Percentiles rank a stretch among this genome's conserved stretches.
These are phyloP conservation scores for Isurus oxyrinchus DNA, from an alignment of 2,113 vertebrate genomes.

Conservation along the genomic window DNA sequence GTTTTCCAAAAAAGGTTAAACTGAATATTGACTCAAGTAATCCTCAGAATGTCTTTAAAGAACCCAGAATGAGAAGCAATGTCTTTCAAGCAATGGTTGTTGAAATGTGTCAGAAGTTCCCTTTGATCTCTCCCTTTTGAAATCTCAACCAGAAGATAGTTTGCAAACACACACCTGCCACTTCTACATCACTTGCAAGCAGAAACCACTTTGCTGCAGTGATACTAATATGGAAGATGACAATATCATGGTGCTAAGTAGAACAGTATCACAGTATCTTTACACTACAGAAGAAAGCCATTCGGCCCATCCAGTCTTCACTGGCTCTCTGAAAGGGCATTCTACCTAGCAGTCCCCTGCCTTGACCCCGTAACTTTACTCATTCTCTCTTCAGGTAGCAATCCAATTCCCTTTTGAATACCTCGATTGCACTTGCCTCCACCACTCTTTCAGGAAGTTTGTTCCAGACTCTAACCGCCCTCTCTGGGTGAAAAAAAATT, in stretches of 20 bases:
- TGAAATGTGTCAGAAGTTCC: neutral
- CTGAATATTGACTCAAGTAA: neutral
- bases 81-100: neutral
- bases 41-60: neutral
- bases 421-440: too few species aligned
- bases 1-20: neutral
- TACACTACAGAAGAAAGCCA: too few species aligned
- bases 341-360: too few species aligned
- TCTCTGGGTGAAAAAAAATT: too few species aligned
- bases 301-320: too few species aligned
- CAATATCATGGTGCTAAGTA: neutral
- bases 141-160: neutral
- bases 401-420: too few species aligned
- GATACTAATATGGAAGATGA: neutral
- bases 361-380: too few species aligned
- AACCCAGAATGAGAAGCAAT: neutral
- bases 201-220: neutral
- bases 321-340: too few species aligned
- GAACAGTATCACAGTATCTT: neutral
- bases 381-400: too few species aligned
- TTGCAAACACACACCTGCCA: neutral
- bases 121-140: conserved; percentile 14
- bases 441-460: too few species aligned
- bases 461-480: too few species aligned
- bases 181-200: neutral